A percentile compares a stretch with the other conserved stretches of the same genome.
These are phyloP conservation scores for Tyrannus savana DNA, from an alignment of 2,113 vertebrate genomes.

Conservation along the genomic window DNA sequence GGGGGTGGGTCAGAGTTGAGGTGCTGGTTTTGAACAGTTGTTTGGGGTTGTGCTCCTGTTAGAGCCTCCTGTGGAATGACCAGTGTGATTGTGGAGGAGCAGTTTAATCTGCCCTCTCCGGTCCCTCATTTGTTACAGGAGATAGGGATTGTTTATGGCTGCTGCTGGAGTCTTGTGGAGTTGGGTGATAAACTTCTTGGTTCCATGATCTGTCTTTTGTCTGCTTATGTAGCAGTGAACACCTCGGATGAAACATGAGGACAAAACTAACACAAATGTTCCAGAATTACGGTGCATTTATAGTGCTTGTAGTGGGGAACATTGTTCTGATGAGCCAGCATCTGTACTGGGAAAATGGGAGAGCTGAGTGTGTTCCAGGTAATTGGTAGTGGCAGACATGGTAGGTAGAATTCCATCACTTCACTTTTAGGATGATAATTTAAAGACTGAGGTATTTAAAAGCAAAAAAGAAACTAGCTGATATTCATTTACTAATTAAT, in stretches of 20 bases:
- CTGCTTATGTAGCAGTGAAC: background rate
- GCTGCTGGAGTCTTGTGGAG: background rate
- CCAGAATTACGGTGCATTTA: fast-evolving
- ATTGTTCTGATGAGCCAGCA: background rate
- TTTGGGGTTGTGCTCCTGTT: background rate
- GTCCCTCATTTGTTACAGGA: background rate
- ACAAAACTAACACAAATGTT: background rate
- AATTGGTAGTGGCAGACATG: background rate
- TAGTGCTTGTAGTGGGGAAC: background rate
- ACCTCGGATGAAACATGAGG: background rate
- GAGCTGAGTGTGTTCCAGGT: background rate
- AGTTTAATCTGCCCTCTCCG: background rate
- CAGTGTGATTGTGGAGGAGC: background rate
- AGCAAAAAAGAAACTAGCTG: background rate
- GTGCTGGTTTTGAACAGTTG: background rate
- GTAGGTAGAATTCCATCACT: background rate
- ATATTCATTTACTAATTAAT: background rate
- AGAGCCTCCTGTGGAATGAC: background rate
- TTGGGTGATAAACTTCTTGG: background rate
- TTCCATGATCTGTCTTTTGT: background rate
- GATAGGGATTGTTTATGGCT: background rate
- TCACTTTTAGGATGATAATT: background rate
- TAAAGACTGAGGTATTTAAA: background rate
- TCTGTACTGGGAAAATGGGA: background rate
- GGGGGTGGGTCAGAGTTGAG: fast-evolving